These are phyloP conservation scores for Actinia tenebrosa DNA, from an alignment of 64 coral and sea anemone species.

Conservation along the genomic window DNA sequence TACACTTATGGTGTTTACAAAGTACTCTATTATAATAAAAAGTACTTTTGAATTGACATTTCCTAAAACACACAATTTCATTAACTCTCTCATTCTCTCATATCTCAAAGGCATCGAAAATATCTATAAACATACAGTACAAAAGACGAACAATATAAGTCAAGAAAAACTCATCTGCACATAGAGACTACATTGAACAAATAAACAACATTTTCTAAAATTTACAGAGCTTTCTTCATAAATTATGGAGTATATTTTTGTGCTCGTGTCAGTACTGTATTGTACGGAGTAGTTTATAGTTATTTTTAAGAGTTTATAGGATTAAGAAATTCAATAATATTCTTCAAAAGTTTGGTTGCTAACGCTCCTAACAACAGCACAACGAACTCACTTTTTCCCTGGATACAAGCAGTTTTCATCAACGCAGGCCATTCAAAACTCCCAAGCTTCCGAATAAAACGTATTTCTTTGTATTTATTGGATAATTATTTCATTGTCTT, in stretches of 20 bases:
- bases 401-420: conserved; percentile 36
- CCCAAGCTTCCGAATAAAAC: neutral
- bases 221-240: neutral
- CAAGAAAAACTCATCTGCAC: too few relatives aligned
- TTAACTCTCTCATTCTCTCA: too few relatives aligned
- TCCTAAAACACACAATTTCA: too few relatives aligned
- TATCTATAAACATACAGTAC: too few relatives aligned
- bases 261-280: neutral
- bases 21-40: too few relatives aligned
- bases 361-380: neutral
- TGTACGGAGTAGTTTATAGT: neutral
- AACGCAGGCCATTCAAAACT: conserved; percentile 48
- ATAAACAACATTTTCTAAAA: neutral
- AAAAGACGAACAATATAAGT: too few relatives aligned
- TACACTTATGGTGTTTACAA: too few relatives aligned
- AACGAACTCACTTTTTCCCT: conserved; percentile 34
- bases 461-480: neutral
- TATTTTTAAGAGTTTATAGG: neutral
- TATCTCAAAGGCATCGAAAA: too few relatives aligned
- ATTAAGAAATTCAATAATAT: neutral
- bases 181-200: neutral
- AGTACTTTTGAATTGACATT: too few relatives aligned
- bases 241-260: neutral
- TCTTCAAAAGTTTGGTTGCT: neutral
- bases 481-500: neutral